Conservation (phyloP, 1,140 invertebrate genomes). For the Neodiprion virginianus region DNA sequence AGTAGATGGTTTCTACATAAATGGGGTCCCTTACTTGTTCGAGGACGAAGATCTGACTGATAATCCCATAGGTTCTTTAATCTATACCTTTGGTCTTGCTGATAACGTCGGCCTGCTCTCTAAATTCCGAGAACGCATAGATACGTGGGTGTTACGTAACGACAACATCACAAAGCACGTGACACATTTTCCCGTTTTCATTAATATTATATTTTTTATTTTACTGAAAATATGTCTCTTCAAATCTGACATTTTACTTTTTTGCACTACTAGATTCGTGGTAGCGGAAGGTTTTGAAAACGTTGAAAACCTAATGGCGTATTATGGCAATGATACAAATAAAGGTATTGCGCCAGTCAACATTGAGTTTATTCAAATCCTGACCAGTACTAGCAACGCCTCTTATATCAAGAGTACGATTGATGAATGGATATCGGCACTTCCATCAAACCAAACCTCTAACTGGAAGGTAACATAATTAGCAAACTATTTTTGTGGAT, state of each 20-base stretch:
- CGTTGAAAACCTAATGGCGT: slow-evolving; percentile 59
- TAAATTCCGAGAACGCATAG: slow-evolving; percentile 35
- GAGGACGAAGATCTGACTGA: slow-evolving; percentile 66
- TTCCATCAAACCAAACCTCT: slow-evolving; percentile 54
- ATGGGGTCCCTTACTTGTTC: slow-evolving; percentile 65
- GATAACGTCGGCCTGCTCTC: slow-evolving; percentile 38
- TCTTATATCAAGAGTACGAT: slow-evolving; percentile 54
- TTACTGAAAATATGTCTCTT: neutral
- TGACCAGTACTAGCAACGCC: slow-evolving; percentile 56
- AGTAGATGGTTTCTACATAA: slow-evolving; percentile 79
- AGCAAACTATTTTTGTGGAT: too few species aligned
- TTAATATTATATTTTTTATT: too few species aligned
- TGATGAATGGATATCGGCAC: slow-evolving; percentile 58
- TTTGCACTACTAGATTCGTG: slow-evolving; percentile 54
- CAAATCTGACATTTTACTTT: neutral
- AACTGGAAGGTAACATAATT: slow-evolving; percentile 60
- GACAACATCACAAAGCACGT: slow-evolving; percentile 40
- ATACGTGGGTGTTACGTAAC: slow-evolving; percentile 38
- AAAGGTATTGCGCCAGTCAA: slow-evolving; percentile 70
- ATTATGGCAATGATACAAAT: slow-evolving; percentile 64
- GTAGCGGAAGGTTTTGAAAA: slow-evolving; percentile 64
- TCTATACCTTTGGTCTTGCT: slow-evolving; percentile 23
- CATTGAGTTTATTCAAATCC: slow-evolving; percentile 58
- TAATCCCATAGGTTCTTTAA: slow-evolving; percentile 57
- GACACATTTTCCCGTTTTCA: neutral